A percentile compares a stretch with the other conserved stretches of the same genome.
phyloP scores from a whole-genome alignment of 2,113 vertebrate species.

The Strix aluco region DNA sequence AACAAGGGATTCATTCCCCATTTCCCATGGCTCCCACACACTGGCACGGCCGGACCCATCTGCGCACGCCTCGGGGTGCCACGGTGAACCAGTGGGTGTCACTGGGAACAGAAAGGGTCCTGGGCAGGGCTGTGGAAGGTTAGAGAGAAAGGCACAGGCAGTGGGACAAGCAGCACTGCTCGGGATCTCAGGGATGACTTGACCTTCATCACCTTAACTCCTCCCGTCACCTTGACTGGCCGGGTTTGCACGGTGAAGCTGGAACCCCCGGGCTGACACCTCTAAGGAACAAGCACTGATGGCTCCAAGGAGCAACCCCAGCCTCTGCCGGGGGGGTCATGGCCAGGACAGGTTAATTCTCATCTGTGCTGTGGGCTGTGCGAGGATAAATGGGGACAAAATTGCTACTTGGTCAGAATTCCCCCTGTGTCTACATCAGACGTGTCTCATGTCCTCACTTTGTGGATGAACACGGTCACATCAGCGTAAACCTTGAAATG shows the following conservation, averaged over 20 bases:
- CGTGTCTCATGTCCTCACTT: background rate
- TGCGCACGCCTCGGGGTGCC: background rate
- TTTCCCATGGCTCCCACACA: background rate
- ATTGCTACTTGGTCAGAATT: background rate
- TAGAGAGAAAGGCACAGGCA: background rate
- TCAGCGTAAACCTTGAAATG: background rate
- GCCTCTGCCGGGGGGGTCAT: background rate
- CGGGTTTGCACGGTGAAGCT: background rate
- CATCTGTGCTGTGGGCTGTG: accelerated
- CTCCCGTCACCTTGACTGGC: background rate
- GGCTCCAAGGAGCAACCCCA: background rate
- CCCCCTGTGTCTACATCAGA: accelerated
- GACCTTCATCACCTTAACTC: background rate
- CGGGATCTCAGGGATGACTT: background rate
- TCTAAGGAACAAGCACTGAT: background rate
- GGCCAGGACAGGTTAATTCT: background rate
- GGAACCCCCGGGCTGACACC: background rate
- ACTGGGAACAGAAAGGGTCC: background rate
- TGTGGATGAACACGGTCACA: background rate
- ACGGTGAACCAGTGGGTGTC: background rate
- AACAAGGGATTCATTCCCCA: background rate
- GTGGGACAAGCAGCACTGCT: background rate
- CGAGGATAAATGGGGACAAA: background rate
- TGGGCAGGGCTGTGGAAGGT: background rate
- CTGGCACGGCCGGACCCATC: too few species aligned